Conservation (phyloP, 2,113 vertebrate genomes). For the Corythornis cristatus region DNA sequence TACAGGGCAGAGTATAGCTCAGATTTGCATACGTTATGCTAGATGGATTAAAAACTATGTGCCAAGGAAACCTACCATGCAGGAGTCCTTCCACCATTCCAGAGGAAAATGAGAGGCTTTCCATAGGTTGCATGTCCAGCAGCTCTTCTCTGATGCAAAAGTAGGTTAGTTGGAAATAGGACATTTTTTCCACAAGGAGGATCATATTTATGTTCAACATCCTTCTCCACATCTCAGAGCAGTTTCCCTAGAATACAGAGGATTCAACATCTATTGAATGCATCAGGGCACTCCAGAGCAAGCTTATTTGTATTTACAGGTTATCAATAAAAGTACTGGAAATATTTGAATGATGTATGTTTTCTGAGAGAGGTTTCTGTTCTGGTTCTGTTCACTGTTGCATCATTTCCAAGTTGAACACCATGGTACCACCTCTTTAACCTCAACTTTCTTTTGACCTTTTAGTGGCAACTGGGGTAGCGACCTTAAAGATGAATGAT, state of each 20-base stretch:
- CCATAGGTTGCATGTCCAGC: not conserved
- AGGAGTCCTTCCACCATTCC: not conserved
- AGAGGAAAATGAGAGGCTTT: not conserved
- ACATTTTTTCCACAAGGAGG: fast-evolving
- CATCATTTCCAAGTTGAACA: not conserved
- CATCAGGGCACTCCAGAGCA: not conserved
- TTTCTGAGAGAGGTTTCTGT: not conserved
- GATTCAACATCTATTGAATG: not conserved
- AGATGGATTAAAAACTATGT: not conserved
- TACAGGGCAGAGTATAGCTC: not conserved
- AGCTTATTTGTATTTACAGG: not conserved
- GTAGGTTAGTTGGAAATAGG: not conserved
- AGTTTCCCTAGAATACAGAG: not conserved
- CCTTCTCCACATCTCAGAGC: not conserved
- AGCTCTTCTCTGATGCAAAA: not conserved
- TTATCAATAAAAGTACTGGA: not conserved
- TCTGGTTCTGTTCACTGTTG: not conserved
- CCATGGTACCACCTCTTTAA: not conserved
- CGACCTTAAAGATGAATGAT: not conserved
- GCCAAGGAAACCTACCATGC: not conserved
- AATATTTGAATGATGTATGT: not conserved
- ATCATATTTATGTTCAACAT: not conserved
- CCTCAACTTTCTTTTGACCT: not conserved
- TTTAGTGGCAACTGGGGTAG: not conserved
- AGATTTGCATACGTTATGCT: not conserved